Evolutionary conservation across 2,113 vertebrate species (phyloP).

Genomic region (western clawed frog (Xenopus tropicalis)): UCB_Xtro_10.0 CM004446.2:87111001-87111500

Average conservation of each 20-base stretch:
- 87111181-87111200: no score
- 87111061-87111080: no score
- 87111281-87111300: background rate
- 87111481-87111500: no score
- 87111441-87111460: slow-evolving; percentile 33
- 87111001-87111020: no score
- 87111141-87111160: no score
- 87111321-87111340: slow-evolving; percentile 3
- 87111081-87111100: no score
- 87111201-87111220: background rate
- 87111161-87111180: no score
- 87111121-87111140: no score
- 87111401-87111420: slow-evolving; percentile 9
- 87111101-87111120: no score
- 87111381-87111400: background rate
- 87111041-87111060: no score
- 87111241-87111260: background rate
- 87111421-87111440: slow-evolving; percentile 20
- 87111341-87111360: background rate
- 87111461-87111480: background rate
- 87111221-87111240: slow-evolving; percentile 10
- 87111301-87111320: background rate
- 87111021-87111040: no score
- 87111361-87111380: background rate
- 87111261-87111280: background rate